Base-by-base conservation (phyloP, 1,140 invertebrate genomes). In the Tetragonula clypearis region DNA sequence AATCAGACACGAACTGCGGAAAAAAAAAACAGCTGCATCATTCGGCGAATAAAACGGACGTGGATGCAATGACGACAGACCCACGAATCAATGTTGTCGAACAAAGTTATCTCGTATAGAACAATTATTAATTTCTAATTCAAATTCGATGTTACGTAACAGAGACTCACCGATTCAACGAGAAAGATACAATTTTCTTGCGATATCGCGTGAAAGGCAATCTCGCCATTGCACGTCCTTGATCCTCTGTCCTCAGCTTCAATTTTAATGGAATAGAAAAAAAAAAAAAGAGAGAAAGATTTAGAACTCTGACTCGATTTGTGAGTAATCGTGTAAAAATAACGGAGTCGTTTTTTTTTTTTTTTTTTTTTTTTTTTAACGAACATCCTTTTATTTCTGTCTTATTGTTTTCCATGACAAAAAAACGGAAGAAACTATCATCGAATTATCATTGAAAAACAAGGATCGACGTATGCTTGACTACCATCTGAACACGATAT, bases 351-450 rank as follows among this genome's bases (percentile, higher is more conserved):
- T 65, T 35, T 3, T 49, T 49, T 0, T 49, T 53, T 69, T n/a
- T 8, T 53, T 69, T 26, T 69, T 53, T 77, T 26, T 69, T 82
- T 23, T 60, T 56, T 23, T 2, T 62, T n/a, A 53, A 30, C 11
- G 26, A 72, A 60, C 26, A 49, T 72, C 11, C 6, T 55, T 79
- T 79, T 71, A 79, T 79, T 71, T 84, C 41, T 71, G 60, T 62
- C 14, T 12, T 69, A 12, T 62, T 74, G 12, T 35, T 65, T 41
- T 49, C 41, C 30, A 26, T 35, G 58, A 75, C 26, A 75, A 55
- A 68, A 35, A 35, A 66, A 53, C 35, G 26, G 56, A 55, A 30
- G 17, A 74, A 72, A 68, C 66, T 23, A 62, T 30, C 26, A 62
- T 30, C 26, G 30, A 77, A 53, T 49, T 30, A 53, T 71, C 75